Conservation (phyloP, 2,113 vertebrate genomes). For the Lagopus muta region DNA sequence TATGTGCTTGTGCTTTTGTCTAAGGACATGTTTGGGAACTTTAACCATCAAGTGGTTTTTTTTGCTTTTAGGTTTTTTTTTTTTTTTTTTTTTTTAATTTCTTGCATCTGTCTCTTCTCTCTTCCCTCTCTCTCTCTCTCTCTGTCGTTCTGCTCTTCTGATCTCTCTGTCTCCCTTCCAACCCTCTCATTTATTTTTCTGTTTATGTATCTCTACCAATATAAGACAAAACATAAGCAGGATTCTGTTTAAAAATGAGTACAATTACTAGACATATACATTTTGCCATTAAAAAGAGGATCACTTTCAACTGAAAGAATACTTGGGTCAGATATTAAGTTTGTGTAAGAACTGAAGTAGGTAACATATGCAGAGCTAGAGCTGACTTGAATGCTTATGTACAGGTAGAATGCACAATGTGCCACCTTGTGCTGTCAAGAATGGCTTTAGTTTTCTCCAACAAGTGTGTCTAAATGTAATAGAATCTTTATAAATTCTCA, state of each 20-base stretch:
- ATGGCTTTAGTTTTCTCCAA: not conserved
- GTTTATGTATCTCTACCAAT: not conserved
- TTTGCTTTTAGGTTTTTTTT: not conserved
- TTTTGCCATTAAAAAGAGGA: not conserved
- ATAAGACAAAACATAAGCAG: not conserved
- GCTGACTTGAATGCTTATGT: not conserved
- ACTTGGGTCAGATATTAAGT: not conserved
- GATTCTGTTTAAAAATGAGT: not conserved
- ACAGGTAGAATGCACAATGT: not conserved
- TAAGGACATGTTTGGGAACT: not conserved
- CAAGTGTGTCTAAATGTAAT: not conserved
- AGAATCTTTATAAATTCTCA: not conserved
- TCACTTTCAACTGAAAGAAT: not conserved
- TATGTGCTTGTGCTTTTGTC: not conserved
- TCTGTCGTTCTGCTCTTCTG: not conserved
- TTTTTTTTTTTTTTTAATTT: not conserved
- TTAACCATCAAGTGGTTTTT: not conserved
- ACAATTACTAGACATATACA: not conserved
- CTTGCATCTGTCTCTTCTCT: fast-evolving
- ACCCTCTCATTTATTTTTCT: not conserved
- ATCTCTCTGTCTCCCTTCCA: not conserved
- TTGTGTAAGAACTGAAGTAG: not conserved
- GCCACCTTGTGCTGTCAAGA: not conserved
- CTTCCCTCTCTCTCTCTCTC: not conserved
- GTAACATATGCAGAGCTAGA: not conserved